Evolutionary conservation across 2,113 vertebrate species (phyloP).

Genomic region (Apodemus speciosus): DNA sequence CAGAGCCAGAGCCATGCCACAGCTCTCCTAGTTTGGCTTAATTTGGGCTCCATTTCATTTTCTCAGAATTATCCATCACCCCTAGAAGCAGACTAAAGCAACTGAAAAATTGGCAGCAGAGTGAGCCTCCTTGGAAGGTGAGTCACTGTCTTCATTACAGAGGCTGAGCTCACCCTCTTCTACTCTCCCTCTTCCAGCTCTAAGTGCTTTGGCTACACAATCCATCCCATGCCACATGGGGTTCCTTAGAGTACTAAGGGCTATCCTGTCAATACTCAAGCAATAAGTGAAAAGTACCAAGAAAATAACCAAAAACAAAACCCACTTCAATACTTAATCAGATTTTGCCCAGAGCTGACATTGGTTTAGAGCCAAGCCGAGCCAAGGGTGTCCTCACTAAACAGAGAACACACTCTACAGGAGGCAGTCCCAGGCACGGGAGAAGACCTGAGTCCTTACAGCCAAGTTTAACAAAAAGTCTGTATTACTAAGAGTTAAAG

Average conservation of each 20-base stretch:
- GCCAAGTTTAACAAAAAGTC: neutral
- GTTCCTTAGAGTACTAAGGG: neutral
- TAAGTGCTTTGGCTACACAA: neutral
- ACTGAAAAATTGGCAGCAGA: neutral
- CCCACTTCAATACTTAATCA: slow-evolving; percentile 26
- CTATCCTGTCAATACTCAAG: neutral
- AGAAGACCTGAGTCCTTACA: neutral
- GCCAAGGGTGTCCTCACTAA: neutral
- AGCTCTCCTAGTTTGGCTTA: neutral
- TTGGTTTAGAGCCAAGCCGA: neutral
- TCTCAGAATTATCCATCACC: slow-evolving; percentile 5
- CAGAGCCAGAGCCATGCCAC: neutral
- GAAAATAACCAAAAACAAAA: neutral
- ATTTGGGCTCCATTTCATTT: neutral
- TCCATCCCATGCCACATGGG: neutral
- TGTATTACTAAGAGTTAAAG: neutral
- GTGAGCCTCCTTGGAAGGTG: neutral
- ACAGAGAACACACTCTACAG: neutral
- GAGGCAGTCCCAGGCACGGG: neutral
- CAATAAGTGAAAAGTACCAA: neutral
- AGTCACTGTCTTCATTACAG: neutral
- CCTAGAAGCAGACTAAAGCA: neutral
- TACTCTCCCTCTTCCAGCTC: neutral
- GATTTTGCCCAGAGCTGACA: neutral
- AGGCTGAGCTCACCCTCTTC: slow-evolving; percentile 36